Evolutionary conservation across 1,140 invertebrate genomes (phyloP), one percentile per base, ranked within the genome.

Genomic region (Eupeodes corollae): DNA sequence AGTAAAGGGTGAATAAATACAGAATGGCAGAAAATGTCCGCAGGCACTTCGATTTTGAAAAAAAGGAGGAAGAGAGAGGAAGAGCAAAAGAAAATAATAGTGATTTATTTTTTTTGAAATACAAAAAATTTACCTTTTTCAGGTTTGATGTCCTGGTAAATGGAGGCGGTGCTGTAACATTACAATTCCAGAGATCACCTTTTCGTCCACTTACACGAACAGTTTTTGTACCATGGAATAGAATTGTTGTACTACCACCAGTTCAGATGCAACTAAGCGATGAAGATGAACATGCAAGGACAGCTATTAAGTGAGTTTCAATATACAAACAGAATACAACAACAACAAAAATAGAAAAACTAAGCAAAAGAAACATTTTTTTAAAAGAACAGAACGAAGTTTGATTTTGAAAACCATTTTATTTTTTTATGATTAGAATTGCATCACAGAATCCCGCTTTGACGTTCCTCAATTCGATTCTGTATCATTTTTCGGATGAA

Each of bases 141-240:
- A 97, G 94, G 85, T 99, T 98, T 76, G 95, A 98, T 74, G 84
- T 99, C 35, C 73, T 99, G 56, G 94, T 99, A 26, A 98, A 99
- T 73, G 96, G 96, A 15, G 95, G 96, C 43, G 92, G 94, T n/a
- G 92, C 93, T 8, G 90, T 98, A 13, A 97, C 90, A 14, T 74
- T 99, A 49, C 90, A 97, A 70, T 97, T 99, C 73, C 88, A 91
- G 68, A 75, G 91, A 47, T 90, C 84, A 39, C 91, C 90, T n/a
- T 94, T 93, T 73, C 80, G 82, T 57, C 86, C 87, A 1, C 71
- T 88, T 38, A 86, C 85, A 26, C 79, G 83, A 56, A 92, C 90
- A 10, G 86, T 94, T 40, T 91, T 91, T 67, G 89, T 91, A 47
- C 90, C 91, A 15, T 93, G 91, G 91, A 95, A 95, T 75, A 86